A percentile compares a stretch with the other conserved stretches of the same genome.
Conservation (phyloP, 2,888 invertebrate species). For the Lochmaea crataegi region DNA sequence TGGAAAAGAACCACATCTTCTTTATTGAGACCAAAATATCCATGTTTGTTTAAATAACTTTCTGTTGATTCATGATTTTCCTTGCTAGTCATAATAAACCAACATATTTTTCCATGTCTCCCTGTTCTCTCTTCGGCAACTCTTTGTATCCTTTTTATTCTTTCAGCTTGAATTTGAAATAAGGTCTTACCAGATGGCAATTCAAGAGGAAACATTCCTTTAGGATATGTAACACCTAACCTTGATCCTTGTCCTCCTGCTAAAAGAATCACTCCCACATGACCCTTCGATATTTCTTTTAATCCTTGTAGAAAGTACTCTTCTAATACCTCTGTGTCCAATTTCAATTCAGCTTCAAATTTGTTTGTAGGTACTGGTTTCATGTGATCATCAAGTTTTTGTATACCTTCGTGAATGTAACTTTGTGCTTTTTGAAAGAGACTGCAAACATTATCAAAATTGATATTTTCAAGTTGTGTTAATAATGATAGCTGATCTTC, state of each 20-base stretch:
- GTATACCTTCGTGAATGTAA: slow-evolving; percentile 71
- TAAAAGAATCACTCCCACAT: slow-evolving; percentile 89
- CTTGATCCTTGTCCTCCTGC: slow-evolving; percentile 99
- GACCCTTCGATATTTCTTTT: slow-evolving; percentile 69
- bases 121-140: slow-evolving; percentile 78
- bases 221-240: slow-evolving; percentile 92
- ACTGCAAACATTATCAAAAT: slow-evolving; percentile 55
- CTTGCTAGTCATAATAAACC: slow-evolving; percentile 98
- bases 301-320: slow-evolving; percentile 78
- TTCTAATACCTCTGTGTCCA: slow-evolving; percentile 68
- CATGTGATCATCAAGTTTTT: slow-evolving; percentile 80
- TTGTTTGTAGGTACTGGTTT: slow-evolving; percentile 85
- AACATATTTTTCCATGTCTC: slow-evolving; percentile 71
- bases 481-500: slow-evolving; percentile 49
- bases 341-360: slow-evolving; percentile 78
- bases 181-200: slow-evolving; percentile 90
- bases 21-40: slow-evolving; percentile 86
- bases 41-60: slow-evolving; percentile 81
- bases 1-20: slow-evolving; percentile 89
- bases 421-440: slow-evolving; percentile 53
- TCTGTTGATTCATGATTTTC: slow-evolving; percentile 88
- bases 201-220: slow-evolving; percentile 96
- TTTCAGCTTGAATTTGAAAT: slow-evolving; percentile 95
- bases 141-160: slow-evolving; percentile 81
- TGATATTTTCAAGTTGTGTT: slow-evolving; percentile 51